Evolutionary conservation across 2,113 vertebrate genomes (phyloP), one percentile per base, ranked within the genome.

Genomic region (Siniperca knerii): DNA sequence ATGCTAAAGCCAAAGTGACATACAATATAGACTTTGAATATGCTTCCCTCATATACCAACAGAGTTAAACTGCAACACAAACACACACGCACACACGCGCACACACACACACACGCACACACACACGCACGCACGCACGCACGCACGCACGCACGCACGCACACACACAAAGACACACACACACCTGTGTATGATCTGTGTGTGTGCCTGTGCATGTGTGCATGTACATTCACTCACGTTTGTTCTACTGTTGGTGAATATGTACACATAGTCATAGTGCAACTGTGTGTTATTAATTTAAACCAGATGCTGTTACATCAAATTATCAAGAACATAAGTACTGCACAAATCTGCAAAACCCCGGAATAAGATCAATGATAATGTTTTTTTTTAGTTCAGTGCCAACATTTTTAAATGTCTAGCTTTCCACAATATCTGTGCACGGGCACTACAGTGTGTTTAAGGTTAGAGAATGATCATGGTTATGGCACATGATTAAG

Each of bases 11-110:
- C 83, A 85, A 84, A 81, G 72, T 76, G 87, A 81, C 86, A 78
- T 25, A 82, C 70, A 84, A 82, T 84, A 86, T 69, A 77, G 80
- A 80, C 87, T 89, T 74, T 83, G 64, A 91, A 85, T 83, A 87
- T 78, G n/a, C 69, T 73, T 70, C 21, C 42, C 25, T 68, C 40
- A 77, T 72, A 82, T 40, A 61, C n/a, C 55, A 85, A 60, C 40
- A 62, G 44, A 78, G 48, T 44, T 46, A 75, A 58, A 50, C 35
- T 52, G n/a, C 12, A 18, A 20, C 29, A 25, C 72, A 61, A 0
- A 73, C 7, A 37, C 50, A 57, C 40, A 29, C 23, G 42, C 62
- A 23, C 75, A 44, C 58, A 54, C 69, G 54, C 23, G 15, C 52
- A 64, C 29, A 29, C 29, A 29, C 29, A 29, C 29, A 2, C 29